These are phyloP conservation scores for Suricata suricatta DNA, from an alignment of 2,113 vertebrate species.

Conservation along the genomic window DNA sequence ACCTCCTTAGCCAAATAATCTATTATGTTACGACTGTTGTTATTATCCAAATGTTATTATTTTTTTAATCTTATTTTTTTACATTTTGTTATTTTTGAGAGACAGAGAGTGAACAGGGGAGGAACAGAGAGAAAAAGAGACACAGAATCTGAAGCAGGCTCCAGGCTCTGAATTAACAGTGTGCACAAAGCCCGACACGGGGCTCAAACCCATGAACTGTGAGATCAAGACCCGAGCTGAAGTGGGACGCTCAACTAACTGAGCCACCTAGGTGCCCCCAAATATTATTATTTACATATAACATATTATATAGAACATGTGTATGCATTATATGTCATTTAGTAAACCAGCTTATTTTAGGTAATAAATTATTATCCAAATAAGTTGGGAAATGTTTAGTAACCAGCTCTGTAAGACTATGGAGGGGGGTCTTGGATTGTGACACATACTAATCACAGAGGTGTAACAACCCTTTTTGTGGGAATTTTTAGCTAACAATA, in stretches of 20 bases:
- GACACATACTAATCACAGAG: neutral
- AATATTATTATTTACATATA: neutral
- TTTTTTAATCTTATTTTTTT: neutral
- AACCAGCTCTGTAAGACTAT: neutral
- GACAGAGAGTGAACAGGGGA: too few species aligned
- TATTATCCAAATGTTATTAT: neutral
- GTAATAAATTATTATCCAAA: neutral
- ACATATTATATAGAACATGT: neutral
- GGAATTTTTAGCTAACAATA: neutral
- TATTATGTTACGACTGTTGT: neutral
- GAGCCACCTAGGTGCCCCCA: neutral
- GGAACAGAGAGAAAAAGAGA: too few species aligned
- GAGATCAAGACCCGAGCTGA: too few species aligned
- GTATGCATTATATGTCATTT: neutral
- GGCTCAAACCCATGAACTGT: too few species aligned
- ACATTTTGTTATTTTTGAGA: too few species aligned
- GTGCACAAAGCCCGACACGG: too few species aligned
- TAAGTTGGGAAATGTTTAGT: neutral
- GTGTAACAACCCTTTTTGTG: neutral
- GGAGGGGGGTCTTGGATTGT: neutral
- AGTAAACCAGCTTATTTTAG: neutral
- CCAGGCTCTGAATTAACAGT: too few species aligned
- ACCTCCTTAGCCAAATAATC: neutral
- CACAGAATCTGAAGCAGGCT: too few species aligned
- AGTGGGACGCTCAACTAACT: too few species aligned